A percentile compares a stretch with the other conserved stretches of the same genome.
Conservation (phyloP, 2,797 vertebrate species). For the Eurystomus glaucurus region DNA sequence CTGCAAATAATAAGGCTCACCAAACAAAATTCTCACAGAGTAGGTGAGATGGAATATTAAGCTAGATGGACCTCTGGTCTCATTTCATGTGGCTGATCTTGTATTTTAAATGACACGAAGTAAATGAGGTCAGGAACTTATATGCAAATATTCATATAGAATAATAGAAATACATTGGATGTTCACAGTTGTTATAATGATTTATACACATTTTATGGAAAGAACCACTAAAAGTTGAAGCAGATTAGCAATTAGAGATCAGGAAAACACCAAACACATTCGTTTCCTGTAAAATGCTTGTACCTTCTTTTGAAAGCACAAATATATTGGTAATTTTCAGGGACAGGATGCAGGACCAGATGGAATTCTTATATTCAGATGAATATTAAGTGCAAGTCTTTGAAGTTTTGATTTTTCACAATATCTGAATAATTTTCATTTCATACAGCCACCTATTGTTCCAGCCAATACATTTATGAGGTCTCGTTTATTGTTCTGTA, state of each 20-base stretch:
- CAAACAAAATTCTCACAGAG: neutral
- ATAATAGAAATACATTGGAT: neutral
- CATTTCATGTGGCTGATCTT: neutral
- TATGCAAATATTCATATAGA: neutral
- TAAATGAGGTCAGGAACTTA: neutral
- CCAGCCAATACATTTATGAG: neutral
- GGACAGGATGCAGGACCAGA: neutral
- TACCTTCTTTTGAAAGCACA: conserved; percentile 33
- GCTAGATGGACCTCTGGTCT: neutral
- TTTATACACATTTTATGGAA: neutral
- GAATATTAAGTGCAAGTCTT: neutral
- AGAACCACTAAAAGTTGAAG: neutral
- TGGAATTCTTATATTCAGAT: conserved; percentile 24
- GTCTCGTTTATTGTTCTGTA: neutral
- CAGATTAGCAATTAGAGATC: neutral
- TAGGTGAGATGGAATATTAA: neutral
- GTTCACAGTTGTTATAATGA: neutral
- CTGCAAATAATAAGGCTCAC: neutral
- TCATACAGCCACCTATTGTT: neutral
- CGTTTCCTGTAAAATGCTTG: conserved; percentile 29
- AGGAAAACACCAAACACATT: conserved; percentile 28
- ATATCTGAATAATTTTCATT: conserved; percentile 5
- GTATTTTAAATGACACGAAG: neutral
- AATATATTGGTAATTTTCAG: conserved; percentile 15
- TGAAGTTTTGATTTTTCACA: neutral